Evolutionary conservation across 2,797 vertebrate genomes (phyloP), one percentile per base, ranked within the genome.

Genomic region (Myotis vivesi): DNA sequence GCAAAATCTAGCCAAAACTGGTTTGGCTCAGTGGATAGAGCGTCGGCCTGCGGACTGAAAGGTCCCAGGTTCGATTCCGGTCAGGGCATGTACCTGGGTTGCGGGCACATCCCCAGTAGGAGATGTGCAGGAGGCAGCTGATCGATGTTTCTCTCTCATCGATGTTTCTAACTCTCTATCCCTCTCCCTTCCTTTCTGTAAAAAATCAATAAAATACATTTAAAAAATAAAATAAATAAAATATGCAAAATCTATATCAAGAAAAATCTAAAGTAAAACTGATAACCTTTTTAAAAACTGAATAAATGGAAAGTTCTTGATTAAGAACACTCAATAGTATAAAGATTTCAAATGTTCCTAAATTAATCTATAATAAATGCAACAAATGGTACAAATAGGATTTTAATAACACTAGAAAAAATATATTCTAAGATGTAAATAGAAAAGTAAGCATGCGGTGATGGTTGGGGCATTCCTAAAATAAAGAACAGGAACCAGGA

Each of bases 321-420:
- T 33, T 51, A 73, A 33, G 15, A 72, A 80, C 30, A 71, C 9
- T 71, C 33, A 59, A 75, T 22, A 41, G 71, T 64, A 64, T 36
- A 91, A 91, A 81, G 46, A 87, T 62, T 76, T 94, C 41, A 76
- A 69, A 59, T 69, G 41, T 91, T 36, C 51, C 44, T 64, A 87
- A 85, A 69, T 36, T 30, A 88, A 57, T 68, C 64, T 66, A 10
- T 41, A 89, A 64, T 77, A 46, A 83, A n/a, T 51, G 6, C 22
- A 89, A 41, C 4, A 28, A 55, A 77, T 89, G 22, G 38, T 73
- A 89, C n/a, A 44, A 88, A 55, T 8, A 62, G 22, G 4, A 3
- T 66, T 73, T 89, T 55, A 38, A 57, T 81, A 89, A 57, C 72
- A 72, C 6, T 28, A 38, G 38, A 72, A 33, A 84, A 49, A 17